Conservation (phyloP, 2,113 vertebrate species). For the Boleophthalmus pectinirostris region DNA sequence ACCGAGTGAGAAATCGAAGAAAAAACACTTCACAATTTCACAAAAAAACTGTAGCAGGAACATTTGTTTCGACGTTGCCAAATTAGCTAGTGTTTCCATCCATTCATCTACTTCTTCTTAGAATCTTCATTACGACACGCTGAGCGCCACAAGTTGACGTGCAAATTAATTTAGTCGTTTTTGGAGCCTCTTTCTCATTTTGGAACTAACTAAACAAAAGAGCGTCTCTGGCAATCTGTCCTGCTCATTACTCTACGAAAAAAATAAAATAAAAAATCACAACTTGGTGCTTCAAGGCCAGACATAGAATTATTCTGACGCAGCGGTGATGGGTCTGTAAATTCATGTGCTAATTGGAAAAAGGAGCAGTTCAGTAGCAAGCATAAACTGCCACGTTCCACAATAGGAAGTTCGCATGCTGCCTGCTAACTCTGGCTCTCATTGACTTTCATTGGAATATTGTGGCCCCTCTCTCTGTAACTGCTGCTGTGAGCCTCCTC, state of each 20-base stretch:
- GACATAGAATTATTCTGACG: constrained; percentile 67
- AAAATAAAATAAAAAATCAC: constrained; percentile 22
- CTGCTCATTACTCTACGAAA: constrained; percentile 41
- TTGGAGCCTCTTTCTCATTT: constrained; percentile 44
- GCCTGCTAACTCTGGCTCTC: no score
- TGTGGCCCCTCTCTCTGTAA: no score
- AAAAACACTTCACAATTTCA: constrained; percentile 14
- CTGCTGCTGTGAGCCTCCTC: no score
- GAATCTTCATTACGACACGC: constrained; percentile 45
- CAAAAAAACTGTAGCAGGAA: not conserved
- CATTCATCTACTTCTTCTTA: constrained; percentile 43
- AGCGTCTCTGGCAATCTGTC: constrained; percentile 52
- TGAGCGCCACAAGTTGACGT: constrained; percentile 53
- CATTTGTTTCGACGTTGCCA: constrained; percentile 46
- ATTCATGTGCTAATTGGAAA: constrained; percentile 60
- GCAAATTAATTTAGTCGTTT: constrained; percentile 58
- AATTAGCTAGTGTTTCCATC: constrained; percentile 39
- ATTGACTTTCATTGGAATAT: no score
- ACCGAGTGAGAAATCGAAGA: constrained; percentile 25
- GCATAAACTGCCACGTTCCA: no score
- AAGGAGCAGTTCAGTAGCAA: constrained; percentile 40
- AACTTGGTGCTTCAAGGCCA: constrained; percentile 33
- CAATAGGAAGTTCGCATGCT: no score
- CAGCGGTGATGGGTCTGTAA: constrained; percentile 44
- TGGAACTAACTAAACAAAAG: constrained; percentile 45